Percentiles rank a stretch among this genome's conserved stretches.
Evolutionary conservation across 2,113 vertebrate species (phyloP).

Genomic region (Nycticebus coucang): DNA sequence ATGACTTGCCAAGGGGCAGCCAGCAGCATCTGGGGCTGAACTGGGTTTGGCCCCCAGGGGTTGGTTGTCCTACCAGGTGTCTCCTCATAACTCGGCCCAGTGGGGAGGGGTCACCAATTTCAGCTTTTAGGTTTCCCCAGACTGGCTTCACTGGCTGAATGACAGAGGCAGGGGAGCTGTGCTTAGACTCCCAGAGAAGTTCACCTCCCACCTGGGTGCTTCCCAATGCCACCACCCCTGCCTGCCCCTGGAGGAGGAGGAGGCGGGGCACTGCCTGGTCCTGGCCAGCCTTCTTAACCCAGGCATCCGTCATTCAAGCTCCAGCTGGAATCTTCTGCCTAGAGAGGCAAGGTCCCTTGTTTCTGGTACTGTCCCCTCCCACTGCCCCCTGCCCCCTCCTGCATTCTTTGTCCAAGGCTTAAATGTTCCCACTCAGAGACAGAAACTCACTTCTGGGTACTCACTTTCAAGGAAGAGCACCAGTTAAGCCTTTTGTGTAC

Average conservation of each 20-base stretch:
- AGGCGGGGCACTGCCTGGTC: neutral
- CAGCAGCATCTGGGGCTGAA: neutral
- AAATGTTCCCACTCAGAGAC: too few relatives aligned
- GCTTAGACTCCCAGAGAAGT: neutral
- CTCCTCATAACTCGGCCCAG: neutral
- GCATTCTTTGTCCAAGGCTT: neutral
- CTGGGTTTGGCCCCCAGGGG: neutral
- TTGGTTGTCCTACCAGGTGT: neutral
- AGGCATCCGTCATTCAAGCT: accelerated
- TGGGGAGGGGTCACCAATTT: neutral
- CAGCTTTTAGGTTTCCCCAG: neutral
- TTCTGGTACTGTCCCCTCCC: neutral
- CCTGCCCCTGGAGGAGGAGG: too few relatives aligned
- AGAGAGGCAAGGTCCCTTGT: neutral
- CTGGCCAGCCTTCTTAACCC: neutral
- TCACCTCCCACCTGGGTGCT: accelerated
- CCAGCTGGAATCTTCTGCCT: neutral
- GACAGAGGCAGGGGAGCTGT: too few relatives aligned
- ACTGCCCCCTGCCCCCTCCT: neutral
- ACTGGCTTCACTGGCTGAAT: neutral
- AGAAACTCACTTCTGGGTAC: neutral
- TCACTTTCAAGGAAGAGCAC: neutral
- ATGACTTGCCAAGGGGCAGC: accelerated
- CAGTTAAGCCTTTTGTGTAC: accelerated
- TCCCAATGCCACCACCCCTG: accelerated